Evolutionary conservation across 1,140 invertebrate genomes (phyloP).

Genomic region (Triops longicaudatus): DNA sequence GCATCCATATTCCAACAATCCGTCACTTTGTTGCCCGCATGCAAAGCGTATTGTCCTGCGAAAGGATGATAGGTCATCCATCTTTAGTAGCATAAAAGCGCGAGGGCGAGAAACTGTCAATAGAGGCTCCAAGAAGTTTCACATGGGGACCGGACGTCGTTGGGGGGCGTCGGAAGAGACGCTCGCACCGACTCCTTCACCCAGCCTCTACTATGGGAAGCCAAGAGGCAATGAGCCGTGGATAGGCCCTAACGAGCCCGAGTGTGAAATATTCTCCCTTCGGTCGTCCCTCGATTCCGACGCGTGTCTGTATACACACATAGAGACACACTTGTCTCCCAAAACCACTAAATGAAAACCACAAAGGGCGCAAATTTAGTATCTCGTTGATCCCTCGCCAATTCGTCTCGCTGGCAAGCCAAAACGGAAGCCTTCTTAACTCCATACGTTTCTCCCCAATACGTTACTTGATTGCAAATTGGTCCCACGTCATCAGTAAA

Average conservation of each 20-base stretch:
- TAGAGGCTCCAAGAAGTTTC: not conserved
- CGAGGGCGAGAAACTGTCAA: slow-evolving; percentile 10
- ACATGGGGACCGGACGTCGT: slow-evolving; percentile 4
- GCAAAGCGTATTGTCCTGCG: not conserved
- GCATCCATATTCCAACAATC: slow-evolving; percentile 10
- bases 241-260: slow-evolving; percentile 10
- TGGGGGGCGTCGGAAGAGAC: slow-evolving; percentile 3
- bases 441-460: not conserved
- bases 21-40: not conserved
- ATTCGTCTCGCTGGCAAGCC: slow-evolving; percentile 1
- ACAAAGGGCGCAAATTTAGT: slow-evolving; percentile 3
- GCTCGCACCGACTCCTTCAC: not conserved
- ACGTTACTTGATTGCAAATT: slow-evolving; percentile 3
- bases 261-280: slow-evolving; percentile 7
- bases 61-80: slow-evolving; percentile 1
- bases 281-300: not conserved
- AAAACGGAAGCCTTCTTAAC: not conserved
- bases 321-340: not conserved
- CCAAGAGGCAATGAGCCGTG: slow-evolving; percentile 10
- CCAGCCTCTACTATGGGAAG: not conserved
- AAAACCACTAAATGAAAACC: slow-evolving; percentile 4
- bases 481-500: not conserved
- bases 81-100: not conserved
- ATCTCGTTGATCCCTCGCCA: slow-evolving; percentile 6
- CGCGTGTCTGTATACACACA: slow-evolving; percentile 6